Conservation (phyloP, 2,888 invertebrate genomes). For the Exephanes ischioxanthus region DNA sequence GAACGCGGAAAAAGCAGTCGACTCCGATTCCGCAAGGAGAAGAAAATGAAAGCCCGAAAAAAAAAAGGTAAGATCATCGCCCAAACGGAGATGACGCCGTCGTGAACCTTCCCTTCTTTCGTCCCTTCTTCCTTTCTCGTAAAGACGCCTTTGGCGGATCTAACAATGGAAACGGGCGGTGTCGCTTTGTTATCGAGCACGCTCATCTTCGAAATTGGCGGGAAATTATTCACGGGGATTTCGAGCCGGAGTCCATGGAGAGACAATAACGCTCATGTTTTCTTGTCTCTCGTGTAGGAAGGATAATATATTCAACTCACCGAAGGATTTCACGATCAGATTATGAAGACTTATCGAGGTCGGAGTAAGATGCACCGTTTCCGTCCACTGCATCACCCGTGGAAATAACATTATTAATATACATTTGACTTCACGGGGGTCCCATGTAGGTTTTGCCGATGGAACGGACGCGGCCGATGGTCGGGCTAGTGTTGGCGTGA, state of each 20-base stretch:
- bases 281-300: background rate
- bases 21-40: conserved; percentile 14
- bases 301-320: conserved; percentile 10
- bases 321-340: background rate
- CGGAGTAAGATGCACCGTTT: background rate
- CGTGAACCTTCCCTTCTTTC: conserved; percentile 13
- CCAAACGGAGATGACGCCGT: conserved; percentile 35
- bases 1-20: conserved; percentile 3
- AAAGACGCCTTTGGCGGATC: conserved; percentile 8
- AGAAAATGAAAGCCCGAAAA: conserved; percentile 36
- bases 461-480: no score
- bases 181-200: conserved; percentile 36
- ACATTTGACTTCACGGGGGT: background rate
- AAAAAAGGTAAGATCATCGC: conserved; percentile 33
- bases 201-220: conserved; percentile 40
- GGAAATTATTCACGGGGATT: conserved; percentile 44
- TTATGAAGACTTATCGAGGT: background rate
- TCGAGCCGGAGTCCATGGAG: conserved; percentile 11
- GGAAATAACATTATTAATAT: background rate
- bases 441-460: no score
- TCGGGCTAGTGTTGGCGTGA: no score
- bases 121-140: background rate
- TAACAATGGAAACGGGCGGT: conserved; percentile 22
- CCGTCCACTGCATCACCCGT: background rate
- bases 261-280: conserved; percentile 21